phyloP scores from a whole-genome alignment of 2,797 vertebrate genomes.

The Choloepus didactylus region DNA sequence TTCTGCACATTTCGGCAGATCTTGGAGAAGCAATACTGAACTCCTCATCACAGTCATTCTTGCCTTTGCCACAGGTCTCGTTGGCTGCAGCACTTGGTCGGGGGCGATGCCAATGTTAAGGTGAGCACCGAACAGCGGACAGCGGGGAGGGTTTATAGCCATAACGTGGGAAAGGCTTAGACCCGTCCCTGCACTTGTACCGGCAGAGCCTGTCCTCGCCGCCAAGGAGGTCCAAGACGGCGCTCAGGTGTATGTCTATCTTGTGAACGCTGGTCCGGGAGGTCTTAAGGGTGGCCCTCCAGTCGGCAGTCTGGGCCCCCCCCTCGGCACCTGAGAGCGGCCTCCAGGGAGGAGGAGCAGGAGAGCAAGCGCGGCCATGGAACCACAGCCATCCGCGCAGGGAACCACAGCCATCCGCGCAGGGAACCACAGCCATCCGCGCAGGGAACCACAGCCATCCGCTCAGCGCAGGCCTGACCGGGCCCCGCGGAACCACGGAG shows the following conservation, averaged over 20 bases:
- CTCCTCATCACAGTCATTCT: too few species aligned
- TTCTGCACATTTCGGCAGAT: too few species aligned
- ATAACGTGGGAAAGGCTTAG: too few species aligned
- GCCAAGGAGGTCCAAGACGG: constrained; percentile 95
- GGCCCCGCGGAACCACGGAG: background rate
- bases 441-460: too few species aligned
- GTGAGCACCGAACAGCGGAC: too few species aligned
- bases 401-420: background rate
- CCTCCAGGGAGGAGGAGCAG: constrained; percentile 17
- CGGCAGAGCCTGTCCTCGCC: constrained; percentile 96
- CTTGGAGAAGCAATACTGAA: too few species aligned
- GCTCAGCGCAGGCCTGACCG: background rate
- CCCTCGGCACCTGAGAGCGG: constrained; percentile 71
- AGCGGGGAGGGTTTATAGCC: too few species aligned
- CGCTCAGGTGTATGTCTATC: constrained; percentile 96
- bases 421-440: constrained; percentile 35
- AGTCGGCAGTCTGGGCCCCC: constrained; percentile 93
- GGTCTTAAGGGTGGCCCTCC: constrained; percentile 95
- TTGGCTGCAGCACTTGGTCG: too few species aligned
- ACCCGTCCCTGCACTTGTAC: constrained; percentile 93
- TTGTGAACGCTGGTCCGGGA: constrained; percentile 96
- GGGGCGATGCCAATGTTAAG: too few species aligned
- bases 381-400: constrained; percentile 53
- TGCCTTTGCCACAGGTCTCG: too few species aligned
- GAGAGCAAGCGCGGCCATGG: background rate